A percentile compares a stretch with the other conserved stretches of the same genome.
Conservation (phyloP, 1,140 invertebrate species). For the Cryptotermes secundus region DNA sequence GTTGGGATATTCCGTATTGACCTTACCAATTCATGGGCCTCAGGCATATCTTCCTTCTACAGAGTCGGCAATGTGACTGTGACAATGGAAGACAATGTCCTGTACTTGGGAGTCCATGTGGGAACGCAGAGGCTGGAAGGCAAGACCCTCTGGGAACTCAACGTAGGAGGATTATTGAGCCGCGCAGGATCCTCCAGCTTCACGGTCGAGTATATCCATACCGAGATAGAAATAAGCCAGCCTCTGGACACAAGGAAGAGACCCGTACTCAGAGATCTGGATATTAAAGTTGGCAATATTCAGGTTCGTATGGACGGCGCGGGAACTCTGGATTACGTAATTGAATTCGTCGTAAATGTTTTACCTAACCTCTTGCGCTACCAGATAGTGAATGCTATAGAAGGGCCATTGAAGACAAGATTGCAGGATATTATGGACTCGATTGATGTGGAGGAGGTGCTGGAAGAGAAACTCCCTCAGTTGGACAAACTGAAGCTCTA, state of each 20-base stretch:
- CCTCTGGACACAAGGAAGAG: constrained; percentile 72
- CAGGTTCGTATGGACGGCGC: constrained; percentile 65
- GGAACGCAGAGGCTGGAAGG: constrained; percentile 77
- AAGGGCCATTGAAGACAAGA: constrained; percentile 67
- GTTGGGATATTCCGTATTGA: constrained; percentile 66
- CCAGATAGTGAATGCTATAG: constrained; percentile 80
- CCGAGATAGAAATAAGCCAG: constrained; percentile 63
- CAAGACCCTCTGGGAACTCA: constrained; percentile 73
- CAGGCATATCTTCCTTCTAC: constrained; percentile 75
- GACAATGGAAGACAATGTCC: constrained; percentile 66
- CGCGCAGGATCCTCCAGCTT: constrained; percentile 71
- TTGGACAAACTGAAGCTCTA: constrained; percentile 3
- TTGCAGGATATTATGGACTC: constrained; percentile 27
- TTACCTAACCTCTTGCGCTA: constrained; percentile 78
- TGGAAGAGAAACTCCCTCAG: constrained; percentile 26
- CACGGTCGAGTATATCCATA: constrained; percentile 64
- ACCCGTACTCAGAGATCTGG: constrained; percentile 67
- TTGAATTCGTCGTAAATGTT: constrained; percentile 75
- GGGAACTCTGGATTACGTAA: constrained; percentile 75
- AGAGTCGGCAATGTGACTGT: constrained; percentile 75
- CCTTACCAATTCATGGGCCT: constrained; percentile 73
- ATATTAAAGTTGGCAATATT: constrained; percentile 80
- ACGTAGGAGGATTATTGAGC: constrained; percentile 63
- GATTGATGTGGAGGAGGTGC: constrained; percentile 20
- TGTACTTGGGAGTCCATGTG: constrained; percentile 64